These are phyloP conservation scores for Ylistrum balloti DNA, from an alignment of 1,140 invertebrate genomes.

Conservation along the genomic window DNA sequence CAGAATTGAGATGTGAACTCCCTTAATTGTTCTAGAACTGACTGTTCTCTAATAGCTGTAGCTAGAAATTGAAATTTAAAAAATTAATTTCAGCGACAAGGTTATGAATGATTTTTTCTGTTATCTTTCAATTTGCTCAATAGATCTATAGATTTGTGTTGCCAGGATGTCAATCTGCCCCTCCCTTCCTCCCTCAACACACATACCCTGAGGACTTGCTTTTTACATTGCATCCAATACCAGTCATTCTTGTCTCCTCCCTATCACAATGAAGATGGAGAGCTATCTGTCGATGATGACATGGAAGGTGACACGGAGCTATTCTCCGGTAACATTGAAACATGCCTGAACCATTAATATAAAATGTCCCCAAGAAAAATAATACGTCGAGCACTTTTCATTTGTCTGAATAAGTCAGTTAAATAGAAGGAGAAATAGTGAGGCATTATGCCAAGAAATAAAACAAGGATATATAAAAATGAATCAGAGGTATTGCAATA, in stretches of 20 bases:
- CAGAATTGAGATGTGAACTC: not conserved
- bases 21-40: not conserved
- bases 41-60: not conserved
- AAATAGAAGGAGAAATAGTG: not conserved
- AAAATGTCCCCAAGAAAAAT: not conserved
- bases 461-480: not conserved
- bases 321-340: not conserved
- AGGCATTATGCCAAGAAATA: not conserved
- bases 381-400: not conserved
- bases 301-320: not conserved
- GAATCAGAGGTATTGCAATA: not conserved
- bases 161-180: too few species aligned
- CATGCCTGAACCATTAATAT: not conserved
- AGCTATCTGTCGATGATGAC: not conserved
- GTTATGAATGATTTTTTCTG: not conserved
- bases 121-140: not conserved
- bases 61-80: not conserved
- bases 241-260: not conserved
- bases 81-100: not conserved
- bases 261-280: not conserved
- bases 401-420: not conserved
- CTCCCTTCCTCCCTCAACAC: too few species aligned
- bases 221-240: not conserved
- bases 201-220: not conserved
- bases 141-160: not conserved